These are phyloP conservation scores for Platysternon megacephalum DNA, from an alignment of 2,113 vertebrate species.

Conservation along the genomic window DNA sequence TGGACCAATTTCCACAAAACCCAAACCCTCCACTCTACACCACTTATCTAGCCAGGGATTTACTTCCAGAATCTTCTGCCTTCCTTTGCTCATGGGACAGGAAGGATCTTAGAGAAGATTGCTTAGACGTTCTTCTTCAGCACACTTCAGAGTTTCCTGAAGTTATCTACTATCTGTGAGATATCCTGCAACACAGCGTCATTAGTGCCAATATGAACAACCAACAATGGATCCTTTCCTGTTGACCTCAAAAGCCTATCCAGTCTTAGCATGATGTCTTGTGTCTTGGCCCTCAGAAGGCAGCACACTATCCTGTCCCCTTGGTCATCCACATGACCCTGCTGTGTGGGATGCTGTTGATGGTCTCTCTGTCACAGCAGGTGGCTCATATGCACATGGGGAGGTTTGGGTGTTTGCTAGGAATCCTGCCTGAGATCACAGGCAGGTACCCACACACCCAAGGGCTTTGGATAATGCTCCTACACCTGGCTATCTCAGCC, in stretches of 20 bases:
- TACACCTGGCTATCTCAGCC: not conserved
- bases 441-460: not conserved
- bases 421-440: not conserved
- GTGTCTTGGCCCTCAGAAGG: not conserved
- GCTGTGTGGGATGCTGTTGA: too few relatives aligned
- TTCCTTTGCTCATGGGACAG: not conserved
- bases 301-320: not conserved
- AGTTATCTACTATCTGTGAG: not conserved
- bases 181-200: not conserved
- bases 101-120: not conserved
- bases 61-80: not conserved
- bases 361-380: not conserved
- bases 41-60: not conserved
- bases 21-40: not conserved
- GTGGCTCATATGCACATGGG: not conserved
- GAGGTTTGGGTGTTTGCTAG: not conserved
- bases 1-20: not conserved
- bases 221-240: not conserved
- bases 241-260: not conserved
- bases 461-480: not conserved
- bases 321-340: not conserved
- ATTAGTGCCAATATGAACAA: not conserved
- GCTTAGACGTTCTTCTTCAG: not conserved
- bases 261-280: not conserved
- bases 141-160: not conserved